Evolutionary conservation across 2,113 vertebrate species (phyloP), one percentile per base, ranked within the genome.

Genomic region (Scalopus aquaticus): DNA sequence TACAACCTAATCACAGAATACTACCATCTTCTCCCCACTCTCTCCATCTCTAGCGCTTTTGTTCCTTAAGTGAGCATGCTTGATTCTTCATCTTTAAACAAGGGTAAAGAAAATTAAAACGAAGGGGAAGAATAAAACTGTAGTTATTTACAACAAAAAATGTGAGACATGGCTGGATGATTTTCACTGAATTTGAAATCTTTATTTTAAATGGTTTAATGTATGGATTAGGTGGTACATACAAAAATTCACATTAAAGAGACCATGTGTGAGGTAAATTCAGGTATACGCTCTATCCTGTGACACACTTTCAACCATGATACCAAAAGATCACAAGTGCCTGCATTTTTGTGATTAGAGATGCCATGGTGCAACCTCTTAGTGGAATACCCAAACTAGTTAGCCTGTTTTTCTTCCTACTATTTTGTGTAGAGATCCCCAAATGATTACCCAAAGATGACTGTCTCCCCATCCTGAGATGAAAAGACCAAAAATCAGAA

Each of bases 161-260:
- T 77, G 28, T 39, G 49, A 81, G 78, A 72, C 17, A 6, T 44
- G 35, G 6, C 56, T 35, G 16, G 44, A n/a, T 60, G 35, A 56
- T 91, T 78, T 90, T 81, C 7, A 86, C 58, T 65, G 9, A 88
- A 82, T 79, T 82, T 82, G 32, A 64, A 73, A 94, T 77, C 19
- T 51, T 90, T 83, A 44, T 77, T 92, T 88, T 51, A 89, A 89
- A 32, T 86, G 37, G 2, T 58, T 88, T 76, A 20, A n/a, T 35
- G 22, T 58, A 39, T n/a, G 30, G n/a, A 6, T 42, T 39, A 2
- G 7, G 9, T 78, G 10, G 2, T 76, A 1, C 20, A 17, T n/a
- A 51, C 1, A 65, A 22, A 73, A 30, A 78, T 64, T 79, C 46
- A 39, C 22, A 19, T 81, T 15, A 64, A 16, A 60, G 56, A 82